Base-by-base conservation (phyloP, 2,113 vertebrate species). In the Chaetura pelagica region DNA sequence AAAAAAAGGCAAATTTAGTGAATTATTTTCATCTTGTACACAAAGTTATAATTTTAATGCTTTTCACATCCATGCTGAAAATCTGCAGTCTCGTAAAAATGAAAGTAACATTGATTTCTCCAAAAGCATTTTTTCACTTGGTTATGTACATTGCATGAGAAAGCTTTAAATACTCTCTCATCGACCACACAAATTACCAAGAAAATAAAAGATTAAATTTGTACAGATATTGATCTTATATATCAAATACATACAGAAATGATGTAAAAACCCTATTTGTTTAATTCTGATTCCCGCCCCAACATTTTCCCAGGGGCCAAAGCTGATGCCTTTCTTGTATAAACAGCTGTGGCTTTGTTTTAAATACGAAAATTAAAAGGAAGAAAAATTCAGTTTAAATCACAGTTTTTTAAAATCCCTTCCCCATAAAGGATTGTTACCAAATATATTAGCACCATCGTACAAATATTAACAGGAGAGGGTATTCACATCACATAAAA, bases 1-100 rank as follows among this genome's bases (percentile, higher is more conserved):
- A 99, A 99, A 99, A 99, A 99, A 98, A 98, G 98, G 98, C 97
- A 98, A 98, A 98, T 98, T 98, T 99, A 98, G 98, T 98, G 98
- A 98, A 99, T 98, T 98, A 98, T 98, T 98, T 99, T 98, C 98
- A 98, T 98, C 97, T 98, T 98, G 98, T 98, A 98, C 98, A 98
- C 98, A 98, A 98, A 98, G 97, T 98, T 98, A 98, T 98, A 98
- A 98, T 98, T 98, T 98, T 98, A 98, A 98, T 98, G 98, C 98
- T 98, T 98, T 98, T 98, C 98, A 99, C 98, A 99, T 99, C 99
- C 99, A 99, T 99, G 99, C 99, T 98, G 97, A 98, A 99, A 98
- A 98, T 98, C 97, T 97, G 98, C 97, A 98, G 96, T 97, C 98
- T 98, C 59, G 48, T 98, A 98, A 98, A 98, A 98, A 98, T 98